Evolutionary conservation across 2,888 invertebrate species (phyloP).

Genomic region (Rotaria magnacalcarata): DNA sequence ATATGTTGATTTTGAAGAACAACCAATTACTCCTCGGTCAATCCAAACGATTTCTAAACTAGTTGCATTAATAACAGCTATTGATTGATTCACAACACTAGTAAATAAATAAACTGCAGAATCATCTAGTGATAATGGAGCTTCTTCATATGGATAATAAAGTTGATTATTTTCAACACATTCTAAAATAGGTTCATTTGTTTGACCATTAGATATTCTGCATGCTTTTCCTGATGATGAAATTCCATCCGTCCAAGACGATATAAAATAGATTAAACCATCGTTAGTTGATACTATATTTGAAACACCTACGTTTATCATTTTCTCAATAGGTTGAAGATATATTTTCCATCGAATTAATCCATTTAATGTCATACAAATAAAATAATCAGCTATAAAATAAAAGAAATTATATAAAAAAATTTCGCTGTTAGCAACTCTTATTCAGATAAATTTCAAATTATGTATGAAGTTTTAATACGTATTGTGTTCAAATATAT

Average conservation of each 20-base stretch:
- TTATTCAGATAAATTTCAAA: no score
- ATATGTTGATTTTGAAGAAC: neutral
- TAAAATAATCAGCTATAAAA: neutral
- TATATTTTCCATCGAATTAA: neutral
- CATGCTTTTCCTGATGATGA: neutral
- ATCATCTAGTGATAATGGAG: neutral
- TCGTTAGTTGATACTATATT: neutral
- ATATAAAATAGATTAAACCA: neutral
- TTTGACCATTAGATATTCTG: neutral
- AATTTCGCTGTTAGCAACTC: no score
- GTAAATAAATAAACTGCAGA: neutral
- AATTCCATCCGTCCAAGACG: neutral
- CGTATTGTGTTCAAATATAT: no score
- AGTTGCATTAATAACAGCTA: neutral
- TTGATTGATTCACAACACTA: neutral
- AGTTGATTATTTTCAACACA: neutral
- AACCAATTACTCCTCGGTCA: neutral
- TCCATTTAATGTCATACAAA: neutral
- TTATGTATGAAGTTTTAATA: no score
- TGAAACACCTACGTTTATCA: neutral
- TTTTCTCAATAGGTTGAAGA: neutral
- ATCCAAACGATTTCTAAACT: neutral
- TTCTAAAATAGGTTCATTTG: neutral
- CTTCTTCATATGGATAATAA: neutral
- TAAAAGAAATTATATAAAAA: neutral